Conservation (phyloP, 2,797 vertebrate species). For the Iguana delicatissima region DNA sequence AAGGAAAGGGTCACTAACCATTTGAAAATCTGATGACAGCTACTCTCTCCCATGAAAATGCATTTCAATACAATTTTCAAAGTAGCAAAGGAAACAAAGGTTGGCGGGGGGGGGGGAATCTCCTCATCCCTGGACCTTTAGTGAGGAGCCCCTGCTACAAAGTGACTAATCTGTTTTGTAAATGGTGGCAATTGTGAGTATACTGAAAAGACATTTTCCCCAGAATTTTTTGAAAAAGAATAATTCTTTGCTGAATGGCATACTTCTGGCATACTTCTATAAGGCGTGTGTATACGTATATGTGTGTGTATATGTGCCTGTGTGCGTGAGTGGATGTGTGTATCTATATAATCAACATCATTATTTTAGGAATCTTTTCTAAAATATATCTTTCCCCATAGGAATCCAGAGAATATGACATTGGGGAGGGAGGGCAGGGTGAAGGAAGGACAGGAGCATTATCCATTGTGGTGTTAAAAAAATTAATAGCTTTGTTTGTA, state of each 20-base stretch:
- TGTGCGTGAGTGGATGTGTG: no score
- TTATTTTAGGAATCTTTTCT: slow-evolving; percentile 52
- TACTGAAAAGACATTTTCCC: slow-evolving; percentile 33
- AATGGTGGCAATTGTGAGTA: neutral
- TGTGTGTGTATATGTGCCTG: neutral
- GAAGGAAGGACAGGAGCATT: slow-evolving; percentile 48
- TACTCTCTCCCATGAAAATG: no score
- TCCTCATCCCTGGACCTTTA: no score
- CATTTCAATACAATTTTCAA: no score
- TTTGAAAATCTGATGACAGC: no score
- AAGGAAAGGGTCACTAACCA: no score
- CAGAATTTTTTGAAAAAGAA: neutral
- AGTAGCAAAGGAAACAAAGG: no score
- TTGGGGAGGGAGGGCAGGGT: slow-evolving; percentile 8
- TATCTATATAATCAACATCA: neutral
- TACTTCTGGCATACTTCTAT: slow-evolving; percentile 39
- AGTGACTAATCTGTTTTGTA: neutral
- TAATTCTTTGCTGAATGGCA: slow-evolving; percentile 22
- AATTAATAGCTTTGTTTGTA: slow-evolving; percentile 45
- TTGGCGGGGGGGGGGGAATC: no score
- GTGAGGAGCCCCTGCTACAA: neutral
- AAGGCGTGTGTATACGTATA: no score
- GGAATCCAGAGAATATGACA: slow-evolving; percentile 41
- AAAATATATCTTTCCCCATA: slow-evolving; percentile 31
- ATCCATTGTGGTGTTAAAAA: slow-evolving; percentile 56